Evolutionary conservation across 2,888 invertebrate species (phyloP).

Genomic region (Brachyopa scutellaris): DNA sequence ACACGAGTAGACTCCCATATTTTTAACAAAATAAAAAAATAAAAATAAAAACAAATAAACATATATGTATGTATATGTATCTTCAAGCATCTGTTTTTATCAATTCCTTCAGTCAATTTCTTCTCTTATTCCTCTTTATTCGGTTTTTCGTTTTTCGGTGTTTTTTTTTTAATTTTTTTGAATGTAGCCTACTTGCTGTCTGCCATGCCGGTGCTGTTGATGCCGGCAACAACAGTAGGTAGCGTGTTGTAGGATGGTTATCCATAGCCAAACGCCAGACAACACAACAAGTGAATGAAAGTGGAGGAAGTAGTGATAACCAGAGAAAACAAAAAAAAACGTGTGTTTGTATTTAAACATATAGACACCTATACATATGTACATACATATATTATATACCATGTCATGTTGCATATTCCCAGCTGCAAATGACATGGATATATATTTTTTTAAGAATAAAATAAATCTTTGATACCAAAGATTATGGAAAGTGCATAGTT

Average conservation of each 20-base stretch:
- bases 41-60: background rate
- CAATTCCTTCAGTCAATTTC: slow-evolving; percentile 56
- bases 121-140: slow-evolving; percentile 52
- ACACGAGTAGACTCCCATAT: slow-evolving; percentile 55
- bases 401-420: slow-evolving; percentile 43
- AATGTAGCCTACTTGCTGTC: slow-evolving; percentile 43
- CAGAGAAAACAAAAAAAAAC: slow-evolving; percentile 48
- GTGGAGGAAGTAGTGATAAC: slow-evolving; percentile 61
- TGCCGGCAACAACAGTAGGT: slow-evolving; percentile 63
- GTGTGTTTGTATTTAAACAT: slow-evolving; percentile 52
- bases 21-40: slow-evolving; percentile 47
- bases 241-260: slow-evolving; percentile 69
- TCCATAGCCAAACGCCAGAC: slow-evolving; percentile 61
- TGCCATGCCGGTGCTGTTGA: slow-evolving; percentile 59
- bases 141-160: slow-evolving; percentile 53
- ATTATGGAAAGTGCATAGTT: background rate
- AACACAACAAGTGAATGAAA: slow-evolving; percentile 72
- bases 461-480: background rate
- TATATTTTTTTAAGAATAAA: background rate
- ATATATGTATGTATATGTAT: background rate
- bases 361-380: slow-evolving; percentile 12
- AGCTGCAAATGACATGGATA: slow-evolving; percentile 48
- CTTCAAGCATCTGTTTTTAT: slow-evolving; percentile 58
- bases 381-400: background rate
- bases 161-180: slow-evolving; percentile 38